A percentile compares a stretch with the other conserved stretches of the same genome.
These are phyloP conservation scores for Petrocephalus microphthalmus DNA, from an alignment of 2,113 vertebrate genomes.

Conservation along the genomic window DNA sequence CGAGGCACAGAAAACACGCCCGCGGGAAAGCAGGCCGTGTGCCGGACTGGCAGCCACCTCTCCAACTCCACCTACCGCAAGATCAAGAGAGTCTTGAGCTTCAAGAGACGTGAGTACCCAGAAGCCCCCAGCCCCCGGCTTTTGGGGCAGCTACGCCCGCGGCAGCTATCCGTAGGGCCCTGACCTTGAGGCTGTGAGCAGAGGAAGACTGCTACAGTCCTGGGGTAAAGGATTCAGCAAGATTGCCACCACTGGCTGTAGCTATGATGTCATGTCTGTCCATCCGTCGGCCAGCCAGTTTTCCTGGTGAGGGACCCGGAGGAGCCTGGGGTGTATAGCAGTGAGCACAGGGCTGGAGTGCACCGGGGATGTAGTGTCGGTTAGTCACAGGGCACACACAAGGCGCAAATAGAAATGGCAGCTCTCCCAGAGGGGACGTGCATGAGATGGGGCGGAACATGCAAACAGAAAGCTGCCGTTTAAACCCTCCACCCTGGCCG, in stretches of 20 bases:
- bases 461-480: no score
- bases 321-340: not conserved
- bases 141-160: not conserved
- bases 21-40: slow-evolving; percentile 37
- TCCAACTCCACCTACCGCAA: slow-evolving; percentile 47
- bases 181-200: not conserved
- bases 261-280: not conserved
- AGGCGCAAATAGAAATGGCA: not conserved
- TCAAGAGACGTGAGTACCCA: slow-evolving; percentile 42
- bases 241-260: not conserved
- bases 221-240: not conserved
- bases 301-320: not conserved
- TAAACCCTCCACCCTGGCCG: no score
- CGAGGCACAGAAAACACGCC: slow-evolving; percentile 27
- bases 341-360: not conserved
- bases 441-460: not conserved
- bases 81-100: slow-evolving; percentile 49
- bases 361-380: not conserved
- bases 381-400: not conserved
- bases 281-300: not conserved
- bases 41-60: slow-evolving; percentile 39
- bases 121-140: not conserved
- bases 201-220: not conserved
- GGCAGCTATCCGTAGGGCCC: not conserved
- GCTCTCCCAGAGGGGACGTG: not conserved